phyloP scores from a whole-genome alignment of 2,113 vertebrate genomes.

The Saguinus imperator region DNA sequence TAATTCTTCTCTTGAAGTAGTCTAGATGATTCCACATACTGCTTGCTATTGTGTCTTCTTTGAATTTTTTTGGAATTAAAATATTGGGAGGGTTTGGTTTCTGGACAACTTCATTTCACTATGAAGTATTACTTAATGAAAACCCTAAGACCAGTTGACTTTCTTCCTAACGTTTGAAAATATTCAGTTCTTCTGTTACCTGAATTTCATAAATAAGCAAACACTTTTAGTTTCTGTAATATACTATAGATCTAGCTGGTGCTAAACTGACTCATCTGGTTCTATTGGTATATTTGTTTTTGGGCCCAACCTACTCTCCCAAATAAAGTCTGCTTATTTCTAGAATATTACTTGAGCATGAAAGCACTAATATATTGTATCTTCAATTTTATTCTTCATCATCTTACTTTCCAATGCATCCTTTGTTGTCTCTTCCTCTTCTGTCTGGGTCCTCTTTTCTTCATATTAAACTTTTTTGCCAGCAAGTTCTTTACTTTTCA shows the following conservation, averaged over 20 bases:
- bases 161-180: neutral
- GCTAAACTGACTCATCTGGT: neutral
- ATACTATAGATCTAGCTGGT: neutral
- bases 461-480: neutral
- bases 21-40: neutral
- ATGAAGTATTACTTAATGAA: neutral
- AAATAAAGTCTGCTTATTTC: neutral
- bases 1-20: neutral
- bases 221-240: neutral
- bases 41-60: neutral
- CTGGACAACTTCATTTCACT: neutral
- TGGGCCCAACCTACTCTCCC: neutral
- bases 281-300: neutral
- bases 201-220: neutral
- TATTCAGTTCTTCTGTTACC: neutral
- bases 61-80: neutral
- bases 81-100: neutral
- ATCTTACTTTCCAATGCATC: neutral
- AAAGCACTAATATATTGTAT: neutral
- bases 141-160: neutral
- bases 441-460: neutral
- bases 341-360: neutral
- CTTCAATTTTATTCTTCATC: neutral
- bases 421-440: neutral
- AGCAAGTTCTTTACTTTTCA: neutral